Base-by-base conservation (phyloP, 2,113 vertebrate species). In the Propithecus coquereli region DNA sequence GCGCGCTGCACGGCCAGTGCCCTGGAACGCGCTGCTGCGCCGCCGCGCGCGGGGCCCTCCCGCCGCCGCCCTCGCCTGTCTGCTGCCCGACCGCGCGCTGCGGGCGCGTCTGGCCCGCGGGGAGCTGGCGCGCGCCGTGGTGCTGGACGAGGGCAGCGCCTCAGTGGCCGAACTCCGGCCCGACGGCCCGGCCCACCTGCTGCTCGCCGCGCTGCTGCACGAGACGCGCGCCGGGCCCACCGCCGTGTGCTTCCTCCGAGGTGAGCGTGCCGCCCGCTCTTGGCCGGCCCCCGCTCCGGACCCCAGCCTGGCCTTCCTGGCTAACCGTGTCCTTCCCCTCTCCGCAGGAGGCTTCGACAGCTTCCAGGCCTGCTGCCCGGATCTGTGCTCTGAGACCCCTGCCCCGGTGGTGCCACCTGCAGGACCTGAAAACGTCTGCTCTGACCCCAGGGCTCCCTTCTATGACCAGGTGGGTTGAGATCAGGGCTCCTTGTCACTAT, bases 11-110 rank as follows among this genome's bases (percentile, higher is more conserved):
- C 97, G 98, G 34, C 99, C 99, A 0, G 99, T 99, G 32, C 99
- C 99, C 98, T 99, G 99, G 99, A 99, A 99, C 98, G 98, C 99
- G 1, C 98, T 99, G 98, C 97, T 99, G 82, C 98, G 99, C 13
- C 98, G 99, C 8, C 97, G 99, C 0, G 98, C 98, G 25, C 99
- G 99, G 52, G 98, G 98, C 65, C 95, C 98, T 0, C 98, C 98
- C 45, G 96, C 94, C 27, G 98, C 99, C 54, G 98, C 98, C 61
- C 98, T 99, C 90, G 99, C 99, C 94, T 99, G 99, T 97, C 98
- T 99, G 95, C 93, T 99, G 81, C 98, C 99, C 1, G 99, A 99
- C 95, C 98, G 98, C 93, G 79, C 98, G 65, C 97, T 99, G 2
- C 96, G 99, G 94, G 97, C 90, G 23, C 98, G 98, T 84, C 98